These are phyloP conservation scores for Pachypeltis micranthus DNA, from an alignment of 1,140 invertebrate species.

Conservation along the genomic window DNA sequence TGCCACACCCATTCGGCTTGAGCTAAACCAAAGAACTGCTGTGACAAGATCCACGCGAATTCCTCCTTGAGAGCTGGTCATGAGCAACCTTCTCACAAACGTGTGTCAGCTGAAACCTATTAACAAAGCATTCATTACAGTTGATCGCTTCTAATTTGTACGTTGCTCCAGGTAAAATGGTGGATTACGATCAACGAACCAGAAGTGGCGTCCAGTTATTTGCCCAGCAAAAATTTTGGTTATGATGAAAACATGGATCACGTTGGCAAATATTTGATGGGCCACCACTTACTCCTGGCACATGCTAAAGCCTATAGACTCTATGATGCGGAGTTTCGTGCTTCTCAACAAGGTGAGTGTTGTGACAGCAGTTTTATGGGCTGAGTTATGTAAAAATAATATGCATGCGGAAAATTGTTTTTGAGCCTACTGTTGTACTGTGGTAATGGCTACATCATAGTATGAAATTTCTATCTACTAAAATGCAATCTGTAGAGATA, in stretches of 20 bases:
- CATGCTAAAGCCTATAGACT: slow-evolving; percentile 52
- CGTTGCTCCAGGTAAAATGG: slow-evolving; percentile 37
- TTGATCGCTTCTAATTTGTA: no score
- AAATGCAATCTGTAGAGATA: no score
- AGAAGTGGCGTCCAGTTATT: slow-evolving; percentile 50
- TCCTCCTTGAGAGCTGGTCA: no score
- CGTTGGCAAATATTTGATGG: slow-evolving; percentile 43
- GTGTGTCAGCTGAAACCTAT: no score
- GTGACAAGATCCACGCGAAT: no score
- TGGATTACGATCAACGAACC: slow-evolving; percentile 67
- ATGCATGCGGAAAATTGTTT: not conserved
- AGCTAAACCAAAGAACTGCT: no score
- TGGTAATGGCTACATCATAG: not conserved
- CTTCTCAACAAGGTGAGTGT: slow-evolving; percentile 40
- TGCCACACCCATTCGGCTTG: no score
- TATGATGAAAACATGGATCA: slow-evolving; percentile 26
- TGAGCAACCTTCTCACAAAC: no score
- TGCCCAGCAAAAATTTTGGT: slow-evolving; percentile 39
- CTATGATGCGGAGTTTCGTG: slow-evolving; percentile 48
- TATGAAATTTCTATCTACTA: no score
- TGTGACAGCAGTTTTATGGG: no score
- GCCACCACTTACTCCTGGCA: slow-evolving; percentile 47
- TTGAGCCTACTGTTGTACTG: not conserved
- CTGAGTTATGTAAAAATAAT: not conserved
- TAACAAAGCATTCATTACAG: no score